Conservation (phyloP, 2,113 vertebrate species). For the Chaenogobius annularis region DNA sequence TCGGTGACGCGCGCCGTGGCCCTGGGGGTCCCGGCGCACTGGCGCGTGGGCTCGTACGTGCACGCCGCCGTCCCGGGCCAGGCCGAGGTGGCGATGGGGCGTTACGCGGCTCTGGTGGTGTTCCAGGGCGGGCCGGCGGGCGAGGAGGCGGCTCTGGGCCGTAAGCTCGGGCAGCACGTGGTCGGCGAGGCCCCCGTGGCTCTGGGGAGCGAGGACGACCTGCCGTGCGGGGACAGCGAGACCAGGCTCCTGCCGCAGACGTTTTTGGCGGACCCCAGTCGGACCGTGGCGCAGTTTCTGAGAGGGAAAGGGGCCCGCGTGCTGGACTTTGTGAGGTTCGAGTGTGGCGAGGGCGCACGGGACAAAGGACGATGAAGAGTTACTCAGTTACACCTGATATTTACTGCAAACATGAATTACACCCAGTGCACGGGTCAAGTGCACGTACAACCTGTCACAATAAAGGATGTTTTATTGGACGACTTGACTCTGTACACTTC, state of each 20-base stretch:
- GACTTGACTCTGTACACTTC: not conserved
- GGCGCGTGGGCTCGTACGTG: conserved; percentile 84
- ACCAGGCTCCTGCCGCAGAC: conserved; percentile 86
- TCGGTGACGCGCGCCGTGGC: conserved; percentile 80
- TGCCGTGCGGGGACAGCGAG: conserved; percentile 83
- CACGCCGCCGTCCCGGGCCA: conserved; percentile 71
- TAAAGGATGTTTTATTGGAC: not conserved
- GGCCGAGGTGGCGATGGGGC: conserved; percentile 78
- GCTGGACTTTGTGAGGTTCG: conserved; percentile 87
- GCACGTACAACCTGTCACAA: not conserved
- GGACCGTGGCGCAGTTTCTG: conserved; percentile 85
- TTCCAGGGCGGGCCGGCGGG: conserved; percentile 75
- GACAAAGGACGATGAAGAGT: conserved; percentile 52
- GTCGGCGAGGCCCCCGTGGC: conserved; percentile 86
- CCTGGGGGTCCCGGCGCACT: conserved; percentile 78
- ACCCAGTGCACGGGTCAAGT: not conserved
- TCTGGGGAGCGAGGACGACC: conserved; percentile 83
- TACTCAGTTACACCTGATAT: not conserved
- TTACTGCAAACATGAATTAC: conserved; percentile 1
- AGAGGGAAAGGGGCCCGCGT: conserved; percentile 78
- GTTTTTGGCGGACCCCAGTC: conserved; percentile 82
- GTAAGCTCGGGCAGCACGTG: conserved; percentile 85
- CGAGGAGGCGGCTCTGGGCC: conserved; percentile 68
- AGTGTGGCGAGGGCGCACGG: conserved; percentile 79
- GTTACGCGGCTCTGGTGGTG: conserved; percentile 84